Percentiles rank a stretch among this genome's conserved stretches.
These are phyloP conservation scores for Anthophora plumipes DNA, from an alignment of 2,888 invertebrate species.

Conservation along the genomic window DNA sequence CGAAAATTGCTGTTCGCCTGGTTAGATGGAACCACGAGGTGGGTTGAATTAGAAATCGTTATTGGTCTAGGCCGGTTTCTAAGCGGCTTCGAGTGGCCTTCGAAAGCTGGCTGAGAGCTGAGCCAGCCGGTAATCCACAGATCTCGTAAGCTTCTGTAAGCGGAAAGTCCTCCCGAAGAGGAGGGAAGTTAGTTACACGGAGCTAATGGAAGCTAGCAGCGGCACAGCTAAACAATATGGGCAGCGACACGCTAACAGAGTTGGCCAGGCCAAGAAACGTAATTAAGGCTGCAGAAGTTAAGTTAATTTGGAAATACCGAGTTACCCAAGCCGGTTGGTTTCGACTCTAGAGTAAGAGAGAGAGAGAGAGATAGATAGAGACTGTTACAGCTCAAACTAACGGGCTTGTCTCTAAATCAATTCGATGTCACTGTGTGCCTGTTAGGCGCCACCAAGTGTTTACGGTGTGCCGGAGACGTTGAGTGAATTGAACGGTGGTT, in stretches of 20 bases:
- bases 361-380: too few species aligned
- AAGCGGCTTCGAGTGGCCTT: slow-evolving; percentile 28
- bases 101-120: slow-evolving; percentile 19
- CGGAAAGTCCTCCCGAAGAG: slow-evolving; percentile 62
- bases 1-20: slow-evolving; percentile 16
- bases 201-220: slow-evolving; percentile 67
- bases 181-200: slow-evolving; percentile 68
- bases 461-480: background rate
- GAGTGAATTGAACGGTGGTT: background rate
- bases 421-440: slow-evolving; percentile 30
- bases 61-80: slow-evolving; percentile 9
- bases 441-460: slow-evolving; percentile 25
- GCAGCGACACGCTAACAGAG: slow-evolving; percentile 59
- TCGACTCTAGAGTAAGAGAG: background rate
- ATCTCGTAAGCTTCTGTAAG: slow-evolving; percentile 66
- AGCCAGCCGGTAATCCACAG: slow-evolving; percentile 58
- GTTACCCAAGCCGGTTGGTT: slow-evolving; percentile 17
- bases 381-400: slow-evolving; percentile 2
- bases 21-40: too few species aligned
- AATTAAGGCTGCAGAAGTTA: slow-evolving; percentile 60
- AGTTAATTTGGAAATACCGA: slow-evolving; percentile 64
- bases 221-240: slow-evolving; percentile 57
- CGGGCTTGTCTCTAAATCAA: slow-evolving; percentile 39
- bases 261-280: slow-evolving; percentile 61
- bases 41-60: slow-evolving; percentile 35